Conservation (phyloP, 2,888 invertebrate species). For the Chelonus formosanus region DNA sequence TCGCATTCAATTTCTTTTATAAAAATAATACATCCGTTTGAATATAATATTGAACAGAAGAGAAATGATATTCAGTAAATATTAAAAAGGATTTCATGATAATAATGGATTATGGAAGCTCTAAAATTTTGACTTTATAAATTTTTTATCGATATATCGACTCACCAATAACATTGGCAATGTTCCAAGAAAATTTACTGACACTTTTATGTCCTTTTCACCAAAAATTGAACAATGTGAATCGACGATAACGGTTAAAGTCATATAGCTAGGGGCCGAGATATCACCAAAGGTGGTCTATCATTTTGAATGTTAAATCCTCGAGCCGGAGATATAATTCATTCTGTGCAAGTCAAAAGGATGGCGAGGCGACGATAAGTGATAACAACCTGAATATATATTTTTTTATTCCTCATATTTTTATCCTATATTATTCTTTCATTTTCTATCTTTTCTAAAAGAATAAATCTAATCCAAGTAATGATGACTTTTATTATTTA, state of each 20-base stretch:
- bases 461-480: background rate
- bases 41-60: too few species aligned
- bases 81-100: too few species aligned
- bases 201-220: background rate
- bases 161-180: background rate
- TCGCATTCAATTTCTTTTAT: too few species aligned
- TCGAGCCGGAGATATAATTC: slow-evolving; percentile 28
- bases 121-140: background rate
- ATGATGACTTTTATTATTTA: too few species aligned
- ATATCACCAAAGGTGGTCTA: slow-evolving; percentile 27
- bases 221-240: slow-evolving; percentile 10
- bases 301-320: slow-evolving; percentile 32
- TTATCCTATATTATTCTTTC: slow-evolving; percentile 2
- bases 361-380: slow-evolving; percentile 28
- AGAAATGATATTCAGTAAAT: too few species aligned
- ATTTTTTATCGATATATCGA: background rate
- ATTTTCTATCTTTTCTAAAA: slow-evolving; percentile 11
- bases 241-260: slow-evolving; percentile 8
- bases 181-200: background rate
- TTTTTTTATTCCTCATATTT: slow-evolving; percentile 3
- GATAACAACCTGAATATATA: slow-evolving; percentile 18
- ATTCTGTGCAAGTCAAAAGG: slow-evolving; percentile 16
- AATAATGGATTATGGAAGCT: too few species aligned
- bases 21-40: too few species aligned
- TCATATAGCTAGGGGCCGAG: slow-evolving; percentile 9